Conservation (phyloP, 2,113 vertebrate species). For the Abramis brama region DNA sequence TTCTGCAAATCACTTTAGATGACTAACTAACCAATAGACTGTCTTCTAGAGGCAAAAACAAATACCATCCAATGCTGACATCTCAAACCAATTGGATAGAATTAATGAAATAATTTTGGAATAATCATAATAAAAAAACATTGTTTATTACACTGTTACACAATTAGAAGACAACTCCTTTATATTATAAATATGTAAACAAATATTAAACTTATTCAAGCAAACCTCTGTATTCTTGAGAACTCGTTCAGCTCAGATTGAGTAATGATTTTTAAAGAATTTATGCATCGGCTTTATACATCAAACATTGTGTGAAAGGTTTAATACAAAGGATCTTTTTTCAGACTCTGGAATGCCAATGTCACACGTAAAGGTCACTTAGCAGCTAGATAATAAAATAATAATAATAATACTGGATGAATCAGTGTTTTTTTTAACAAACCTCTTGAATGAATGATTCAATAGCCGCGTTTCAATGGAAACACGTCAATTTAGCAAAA, state of each 20-base stretch:
- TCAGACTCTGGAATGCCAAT: neutral
- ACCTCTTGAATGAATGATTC: no score
- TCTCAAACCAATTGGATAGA: neutral
- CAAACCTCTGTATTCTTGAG: neutral
- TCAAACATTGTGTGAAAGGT: neutral
- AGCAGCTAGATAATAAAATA: neutral
- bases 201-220: neutral
- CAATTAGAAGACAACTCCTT: neutral
- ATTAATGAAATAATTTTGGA: neutral
- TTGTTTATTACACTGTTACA: neutral
- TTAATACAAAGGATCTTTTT: neutral
- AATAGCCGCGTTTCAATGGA: no score
- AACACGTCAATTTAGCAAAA: no score
- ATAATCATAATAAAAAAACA: neutral
- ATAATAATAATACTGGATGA: no score
- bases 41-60: neutral
- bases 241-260: no score
- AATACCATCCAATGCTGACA: neutral
- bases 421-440: no score
- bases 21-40: constrained; percentile 8
- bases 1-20: constrained; percentile 3
- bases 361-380: neutral
- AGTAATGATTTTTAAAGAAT: neutral
- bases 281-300: neutral
- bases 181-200: neutral